Evolutionary conservation across 2,888 invertebrate species (phyloP), one percentile per base, ranked within the genome.

Genomic region (Abrostola triplasia): DNA sequence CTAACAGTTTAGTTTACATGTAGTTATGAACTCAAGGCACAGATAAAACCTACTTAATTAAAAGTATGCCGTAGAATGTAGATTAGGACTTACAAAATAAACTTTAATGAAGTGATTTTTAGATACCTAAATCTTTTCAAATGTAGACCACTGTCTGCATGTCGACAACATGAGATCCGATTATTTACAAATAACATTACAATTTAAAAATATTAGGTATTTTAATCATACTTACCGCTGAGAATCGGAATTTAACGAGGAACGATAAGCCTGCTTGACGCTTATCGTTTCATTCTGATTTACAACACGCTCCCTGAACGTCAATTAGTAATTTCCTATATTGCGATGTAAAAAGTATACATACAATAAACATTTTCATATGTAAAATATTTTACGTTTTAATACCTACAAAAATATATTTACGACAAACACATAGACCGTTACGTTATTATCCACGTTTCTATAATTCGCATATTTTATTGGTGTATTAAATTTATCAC

Each of bases 401-500:
- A 48, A 44, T 56, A 13, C 7, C 10, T 36, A 57, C 12, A 66
- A 12, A 37, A 44, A 36, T 49, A 49, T 50, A 40, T 64, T 41
- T 44, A 57, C 48, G 42, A 47, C 38, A 24, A 49, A 58, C 36
- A 64, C 54, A 52, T 55, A 37, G 42, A 59, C 40, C 47, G 47
- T 40, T 61, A 53, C 47, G 44, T 47, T 47, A 54, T 48, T 64
- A 65, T 53, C 51, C 61, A 70, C 47, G 57, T 67, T 66, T 68
- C 51, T 60, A 72, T 67, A 61, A 64, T 71, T 78, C 67, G 68
- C 66, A 65, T 69, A 76, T 75, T 78, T 71, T 70, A 72, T 78
- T 59, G 57, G 59, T 66, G 69, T 68, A 76, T 76, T 55, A 76
- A 73, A 68, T 70, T 79, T 67, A 77, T 79, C 65, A 77, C 63